Percentiles rank a stretch among this genome's conserved stretches.
phyloP scores from a whole-genome alignment of 1,140 invertebrate species.

The Cydia amplana region DNA sequence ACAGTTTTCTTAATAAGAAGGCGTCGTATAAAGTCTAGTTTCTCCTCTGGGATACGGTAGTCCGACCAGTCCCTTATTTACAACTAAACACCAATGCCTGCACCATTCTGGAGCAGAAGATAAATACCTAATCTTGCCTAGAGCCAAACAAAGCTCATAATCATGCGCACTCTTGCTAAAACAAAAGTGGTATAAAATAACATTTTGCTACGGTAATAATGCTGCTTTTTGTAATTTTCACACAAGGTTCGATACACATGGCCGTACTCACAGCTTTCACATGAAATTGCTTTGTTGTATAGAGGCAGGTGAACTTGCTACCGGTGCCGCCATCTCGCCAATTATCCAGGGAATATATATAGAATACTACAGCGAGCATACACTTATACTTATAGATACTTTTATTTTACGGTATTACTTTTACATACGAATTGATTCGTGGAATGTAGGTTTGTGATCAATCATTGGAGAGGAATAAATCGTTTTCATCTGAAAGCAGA shows the following conservation, averaged over 20 bases:
- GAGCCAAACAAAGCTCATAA: not conserved
- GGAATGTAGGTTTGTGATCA: slow-evolving; percentile 9
- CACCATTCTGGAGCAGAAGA: no score
- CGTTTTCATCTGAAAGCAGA: slow-evolving; percentile 41
- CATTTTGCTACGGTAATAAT: not conserved
- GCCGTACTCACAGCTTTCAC: not conserved
- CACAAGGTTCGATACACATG: slow-evolving; percentile 26
- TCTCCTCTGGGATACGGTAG: no score
- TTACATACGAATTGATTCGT: not conserved
- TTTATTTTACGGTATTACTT: no score
- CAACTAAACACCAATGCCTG: no score
- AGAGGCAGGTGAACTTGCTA: not conserved
- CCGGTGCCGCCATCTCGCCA: not conserved
- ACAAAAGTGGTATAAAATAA: not conserved
- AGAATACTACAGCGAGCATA: no score
- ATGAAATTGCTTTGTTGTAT: slow-evolving; percentile 20
- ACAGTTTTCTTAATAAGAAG: no score
- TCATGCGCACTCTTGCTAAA: not conserved
- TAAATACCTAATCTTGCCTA: no score
- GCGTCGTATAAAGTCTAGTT: no score
- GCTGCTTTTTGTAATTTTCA: slow-evolving; percentile 23
- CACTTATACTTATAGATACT: no score
- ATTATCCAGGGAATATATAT: not conserved
- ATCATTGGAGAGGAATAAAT: slow-evolving; percentile 45
- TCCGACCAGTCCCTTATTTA: no score